phyloP scores from a whole-genome alignment of 1,140 invertebrate species.

The Eupristina koningsbergeri region DNA sequence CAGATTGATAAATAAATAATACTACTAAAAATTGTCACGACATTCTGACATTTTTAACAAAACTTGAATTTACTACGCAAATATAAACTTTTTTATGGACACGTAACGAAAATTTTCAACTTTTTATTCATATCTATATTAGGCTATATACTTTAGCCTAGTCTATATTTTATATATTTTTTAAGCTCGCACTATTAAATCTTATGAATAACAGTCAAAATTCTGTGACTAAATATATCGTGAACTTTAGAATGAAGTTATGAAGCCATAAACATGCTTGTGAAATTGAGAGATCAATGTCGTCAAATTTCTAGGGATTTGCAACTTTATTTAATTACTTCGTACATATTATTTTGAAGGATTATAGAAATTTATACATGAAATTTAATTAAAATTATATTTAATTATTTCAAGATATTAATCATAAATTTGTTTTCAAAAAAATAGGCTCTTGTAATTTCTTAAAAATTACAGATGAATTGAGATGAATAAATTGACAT shows the following conservation, averaged over 20 bases:
- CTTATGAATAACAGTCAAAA: not conserved
- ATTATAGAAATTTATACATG: not conserved
- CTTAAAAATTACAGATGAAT: too few species aligned
- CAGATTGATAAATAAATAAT: too few species aligned
- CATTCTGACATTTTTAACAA: not conserved
- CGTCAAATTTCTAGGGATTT: not conserved
- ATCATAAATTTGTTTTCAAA: too few species aligned
- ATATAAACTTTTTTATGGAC: not conserved
- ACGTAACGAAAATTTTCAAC: not conserved
- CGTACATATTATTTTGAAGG: not conserved
- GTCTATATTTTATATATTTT: not conserved
- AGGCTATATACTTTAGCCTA: not conserved
- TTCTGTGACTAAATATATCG: not conserved
- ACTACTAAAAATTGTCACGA: too few species aligned
- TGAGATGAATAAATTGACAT: too few species aligned
- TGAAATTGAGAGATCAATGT: not conserved
- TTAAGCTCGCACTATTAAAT: not conserved
- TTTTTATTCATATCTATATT: not conserved
- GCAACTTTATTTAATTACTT: not conserved
- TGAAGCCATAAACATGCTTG: not conserved
- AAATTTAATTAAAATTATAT: too few species aligned
- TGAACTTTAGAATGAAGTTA: not conserved
- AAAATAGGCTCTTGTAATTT: too few species aligned
- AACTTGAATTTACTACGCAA: not conserved
- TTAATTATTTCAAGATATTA: too few species aligned